Conservation (phyloP, 2,888 invertebrate genomes). For the Catocala sponsa region DNA sequence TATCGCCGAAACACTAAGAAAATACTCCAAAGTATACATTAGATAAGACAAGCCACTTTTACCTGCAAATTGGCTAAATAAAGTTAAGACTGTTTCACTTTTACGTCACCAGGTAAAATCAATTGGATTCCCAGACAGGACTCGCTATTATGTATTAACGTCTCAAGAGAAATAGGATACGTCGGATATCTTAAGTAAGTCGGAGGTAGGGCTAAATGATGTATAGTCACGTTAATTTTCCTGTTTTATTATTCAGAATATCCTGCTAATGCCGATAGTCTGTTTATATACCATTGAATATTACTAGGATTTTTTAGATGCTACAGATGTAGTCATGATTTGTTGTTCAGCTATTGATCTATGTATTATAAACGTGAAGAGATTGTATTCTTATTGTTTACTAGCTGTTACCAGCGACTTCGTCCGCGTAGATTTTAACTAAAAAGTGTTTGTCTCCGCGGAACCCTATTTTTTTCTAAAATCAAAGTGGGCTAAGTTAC, state of each 20-base stretch:
- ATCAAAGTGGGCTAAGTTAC: no score
- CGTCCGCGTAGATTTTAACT: no score
- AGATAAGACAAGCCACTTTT: not conserved
- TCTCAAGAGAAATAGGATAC: conserved; percentile 11
- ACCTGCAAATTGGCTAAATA: conserved; percentile 15
- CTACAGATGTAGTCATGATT: no score
- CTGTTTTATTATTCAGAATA: not conserved
- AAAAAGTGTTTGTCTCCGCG: no score
- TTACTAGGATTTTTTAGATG: no score
- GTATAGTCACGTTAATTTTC: not conserved
- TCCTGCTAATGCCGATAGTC: not conserved
- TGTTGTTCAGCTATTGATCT: no score
- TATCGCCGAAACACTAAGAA: not conserved
- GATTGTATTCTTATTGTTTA: no score
- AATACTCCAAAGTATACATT: conserved; percentile 1
- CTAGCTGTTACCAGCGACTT: no score
- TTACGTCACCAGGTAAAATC: conserved; percentile 10
- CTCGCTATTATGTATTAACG: conserved; percentile 11
- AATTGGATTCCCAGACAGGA: conserved; percentile 18
- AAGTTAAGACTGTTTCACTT: conserved; percentile 15
- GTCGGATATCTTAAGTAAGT: conserved; percentile 4
- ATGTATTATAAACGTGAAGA: no score
- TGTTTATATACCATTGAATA: no score
- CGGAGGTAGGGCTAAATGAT: not conserved
- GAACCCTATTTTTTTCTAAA: no score